These are phyloP conservation scores for Ostrea denselamellosa DNA, from an alignment of 1,140 invertebrate genomes.

Conservation along the genomic window DNA sequence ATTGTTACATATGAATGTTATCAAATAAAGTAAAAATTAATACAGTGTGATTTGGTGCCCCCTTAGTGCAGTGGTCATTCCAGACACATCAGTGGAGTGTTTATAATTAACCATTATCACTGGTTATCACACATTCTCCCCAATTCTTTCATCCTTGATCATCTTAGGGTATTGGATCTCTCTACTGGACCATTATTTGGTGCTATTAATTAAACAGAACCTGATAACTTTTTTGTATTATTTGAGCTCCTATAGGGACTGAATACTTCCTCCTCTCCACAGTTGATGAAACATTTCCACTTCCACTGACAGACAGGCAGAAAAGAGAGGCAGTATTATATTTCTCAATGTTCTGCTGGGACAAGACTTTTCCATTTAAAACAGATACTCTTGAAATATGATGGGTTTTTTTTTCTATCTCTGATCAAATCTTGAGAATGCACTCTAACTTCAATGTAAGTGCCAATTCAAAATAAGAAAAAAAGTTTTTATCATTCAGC, in stretches of 20 bases:
- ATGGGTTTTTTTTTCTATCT: slow-evolving; percentile 4
- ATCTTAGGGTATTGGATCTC: neutral
- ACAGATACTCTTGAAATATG: slow-evolving; percentile 17
- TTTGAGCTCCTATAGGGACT: neutral
- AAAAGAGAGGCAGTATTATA: neutral
- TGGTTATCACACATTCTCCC: neutral
- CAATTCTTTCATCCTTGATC: neutral
- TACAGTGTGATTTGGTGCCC: neutral
- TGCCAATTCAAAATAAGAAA: neutral
- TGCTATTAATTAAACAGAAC: slow-evolving; percentile 12
- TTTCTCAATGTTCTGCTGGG: neutral
- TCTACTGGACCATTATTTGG: neutral
- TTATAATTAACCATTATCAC: slow-evolving; percentile 11
- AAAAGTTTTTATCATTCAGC: neutral
- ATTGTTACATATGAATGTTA: neutral
- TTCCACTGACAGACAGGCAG: neutral
- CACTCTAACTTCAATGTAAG: neutral
- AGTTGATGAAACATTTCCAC: neutral
- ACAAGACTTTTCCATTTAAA: neutral
- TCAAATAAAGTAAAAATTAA: neutral
- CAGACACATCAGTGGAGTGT: slow-evolving; percentile 11
- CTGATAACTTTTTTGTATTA: neutral
- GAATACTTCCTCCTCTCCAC: neutral
- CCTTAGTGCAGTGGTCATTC: slow-evolving; percentile 16
- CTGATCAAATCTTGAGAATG: slow-evolving; percentile 5